Evolutionary conservation across 2,113 vertebrate species (phyloP).

Genomic region (Empidonax traillii): DNA sequence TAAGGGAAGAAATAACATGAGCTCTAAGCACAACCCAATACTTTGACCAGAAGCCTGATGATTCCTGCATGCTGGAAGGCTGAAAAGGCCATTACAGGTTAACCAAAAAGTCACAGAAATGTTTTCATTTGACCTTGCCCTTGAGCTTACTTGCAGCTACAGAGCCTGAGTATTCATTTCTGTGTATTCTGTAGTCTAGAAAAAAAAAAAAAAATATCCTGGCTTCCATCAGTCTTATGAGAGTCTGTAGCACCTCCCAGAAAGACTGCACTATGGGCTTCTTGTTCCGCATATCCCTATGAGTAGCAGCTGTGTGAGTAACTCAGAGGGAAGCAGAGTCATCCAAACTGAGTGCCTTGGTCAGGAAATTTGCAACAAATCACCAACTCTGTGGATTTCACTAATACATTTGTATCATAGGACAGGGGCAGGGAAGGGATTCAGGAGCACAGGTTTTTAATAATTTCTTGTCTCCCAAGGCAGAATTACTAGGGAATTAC

Average conservation of each 20-base stretch:
- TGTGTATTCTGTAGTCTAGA: neutral
- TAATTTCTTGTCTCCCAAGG: neutral
- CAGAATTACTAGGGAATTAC: neutral
- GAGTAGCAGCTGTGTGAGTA: fast-evolving
- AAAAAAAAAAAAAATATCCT: neutral
- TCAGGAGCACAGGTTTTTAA: neutral
- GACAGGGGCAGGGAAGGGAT: neutral
- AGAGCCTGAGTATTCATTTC: neutral
- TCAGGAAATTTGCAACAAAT: neutral
- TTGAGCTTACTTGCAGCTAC: neutral
- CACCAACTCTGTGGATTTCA: neutral
- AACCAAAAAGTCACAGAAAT: neutral
- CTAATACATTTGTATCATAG: neutral
- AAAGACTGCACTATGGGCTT: neutral
- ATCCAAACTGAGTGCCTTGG: neutral
- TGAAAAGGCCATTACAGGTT: neutral
- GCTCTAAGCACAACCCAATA: neutral
- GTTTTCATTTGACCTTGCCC: neutral
- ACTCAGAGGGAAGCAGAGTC: neutral
- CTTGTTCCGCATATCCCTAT: fast-evolving
- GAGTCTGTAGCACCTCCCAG: neutral
- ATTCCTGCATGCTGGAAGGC: neutral
- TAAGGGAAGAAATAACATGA: neutral
- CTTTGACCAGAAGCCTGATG: neutral
- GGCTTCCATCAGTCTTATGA: neutral